A percentile compares a stretch with the other conserved stretches of the same genome.
Evolutionary conservation across 2,113 vertebrate genomes (phyloP).

Genomic region (Centrocercus urophasianus): DNA sequence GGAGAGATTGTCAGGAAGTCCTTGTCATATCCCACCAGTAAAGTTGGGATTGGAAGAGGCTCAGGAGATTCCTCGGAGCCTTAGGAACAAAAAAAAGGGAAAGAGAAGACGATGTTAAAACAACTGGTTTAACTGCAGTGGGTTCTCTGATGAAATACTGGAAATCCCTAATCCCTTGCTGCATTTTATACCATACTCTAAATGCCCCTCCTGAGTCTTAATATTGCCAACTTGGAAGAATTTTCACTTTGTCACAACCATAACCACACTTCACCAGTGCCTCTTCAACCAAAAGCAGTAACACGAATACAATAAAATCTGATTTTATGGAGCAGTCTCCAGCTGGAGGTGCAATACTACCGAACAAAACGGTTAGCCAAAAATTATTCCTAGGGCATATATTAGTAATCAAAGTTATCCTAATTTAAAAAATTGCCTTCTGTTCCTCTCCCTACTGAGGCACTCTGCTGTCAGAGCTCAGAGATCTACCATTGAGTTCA

Average conservation of each 20-base stretch:
- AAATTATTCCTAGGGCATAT: not conserved
- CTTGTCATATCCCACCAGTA: slow-evolving; percentile 96
- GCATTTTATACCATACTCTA: not conserved
- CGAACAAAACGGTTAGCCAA: not conserved
- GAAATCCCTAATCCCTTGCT: not conserved
- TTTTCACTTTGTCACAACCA: not conserved
- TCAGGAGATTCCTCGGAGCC: slow-evolving; percentile 98
- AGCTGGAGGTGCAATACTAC: not conserved
- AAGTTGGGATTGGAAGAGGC: slow-evolving; percentile 91
- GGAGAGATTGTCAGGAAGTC: slow-evolving; percentile 97
- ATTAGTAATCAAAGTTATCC: not conserved
- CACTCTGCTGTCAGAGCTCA: not conserved
- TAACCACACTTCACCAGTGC: not conserved
- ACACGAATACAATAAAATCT: not conserved
- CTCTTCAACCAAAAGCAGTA: not conserved
- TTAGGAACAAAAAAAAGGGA: slow-evolving; percentile 40
- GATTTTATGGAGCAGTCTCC: not conserved
- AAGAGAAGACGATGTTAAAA: not conserved
- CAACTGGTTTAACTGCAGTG: not conserved
- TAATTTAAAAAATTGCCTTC: not conserved
- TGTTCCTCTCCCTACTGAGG: not conserved
- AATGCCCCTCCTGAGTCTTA: not conserved
- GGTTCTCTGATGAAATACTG: not conserved
- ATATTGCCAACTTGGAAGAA: not conserved
- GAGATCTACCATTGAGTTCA: not conserved